phyloP scores from a whole-genome alignment of 2,888 invertebrate genomes.

The Temnothorax rugatulus region DNA sequence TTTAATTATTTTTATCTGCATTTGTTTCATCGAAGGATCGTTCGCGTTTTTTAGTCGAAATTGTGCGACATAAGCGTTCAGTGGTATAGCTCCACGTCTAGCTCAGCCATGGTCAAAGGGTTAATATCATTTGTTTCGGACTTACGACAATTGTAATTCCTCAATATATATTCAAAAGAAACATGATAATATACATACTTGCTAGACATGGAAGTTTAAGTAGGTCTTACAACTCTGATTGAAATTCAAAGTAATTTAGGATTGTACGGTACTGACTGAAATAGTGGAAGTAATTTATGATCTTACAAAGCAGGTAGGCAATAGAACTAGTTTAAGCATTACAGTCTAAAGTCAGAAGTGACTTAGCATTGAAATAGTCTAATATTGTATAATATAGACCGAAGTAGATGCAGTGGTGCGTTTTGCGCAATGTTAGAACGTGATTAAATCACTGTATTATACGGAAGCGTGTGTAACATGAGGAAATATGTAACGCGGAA shows the following conservation, averaged over 20 bases:
- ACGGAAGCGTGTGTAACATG: background rate
- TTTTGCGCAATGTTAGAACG: conserved; percentile 4
- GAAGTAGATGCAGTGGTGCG: background rate
- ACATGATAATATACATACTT: background rate
- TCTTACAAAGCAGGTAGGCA: background rate
- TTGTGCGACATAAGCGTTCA: background rate
- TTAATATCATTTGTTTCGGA: background rate
- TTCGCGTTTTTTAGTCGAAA: background rate
- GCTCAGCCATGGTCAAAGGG: background rate
- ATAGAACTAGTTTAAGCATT: background rate
- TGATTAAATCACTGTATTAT: background rate
- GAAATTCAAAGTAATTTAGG: conserved; percentile 4
- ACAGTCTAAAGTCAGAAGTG: conserved; percentile 8
- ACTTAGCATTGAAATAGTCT: conserved; percentile 26
- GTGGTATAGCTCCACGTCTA: background rate
- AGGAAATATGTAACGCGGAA: conserved; percentile 6
- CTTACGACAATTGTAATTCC: background rate
- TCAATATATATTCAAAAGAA: background rate
- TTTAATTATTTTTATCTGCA: background rate
- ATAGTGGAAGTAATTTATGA: background rate
- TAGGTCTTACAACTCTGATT: background rate
- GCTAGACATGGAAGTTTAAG: background rate
- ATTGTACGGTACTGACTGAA: background rate
- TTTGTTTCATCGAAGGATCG: background rate
- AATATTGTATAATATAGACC: background rate